A percentile compares a stretch with the other conserved stretches of the same genome.
These are phyloP conservation scores for Aplysina aerophoba DNA, from an alignment of 37 sponge, comb jelly and placozoan species.

Conservation along the genomic window DNA sequence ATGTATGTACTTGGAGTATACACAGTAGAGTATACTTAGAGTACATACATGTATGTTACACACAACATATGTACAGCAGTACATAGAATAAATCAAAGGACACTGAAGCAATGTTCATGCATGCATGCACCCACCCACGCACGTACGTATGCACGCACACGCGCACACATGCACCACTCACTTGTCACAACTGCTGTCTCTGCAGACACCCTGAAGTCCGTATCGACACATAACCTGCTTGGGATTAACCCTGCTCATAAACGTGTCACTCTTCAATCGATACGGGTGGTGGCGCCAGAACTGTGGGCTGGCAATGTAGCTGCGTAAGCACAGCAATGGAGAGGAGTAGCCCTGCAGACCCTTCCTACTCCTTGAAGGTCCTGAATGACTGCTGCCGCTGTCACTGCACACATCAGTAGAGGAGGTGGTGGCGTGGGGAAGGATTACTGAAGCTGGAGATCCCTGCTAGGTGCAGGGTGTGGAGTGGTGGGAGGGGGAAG, in stretches of 20 bases:
- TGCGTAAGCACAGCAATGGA: slow-evolving; percentile 49
- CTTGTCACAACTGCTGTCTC: slow-evolving; percentile 38
- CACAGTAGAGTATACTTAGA: too few species aligned
- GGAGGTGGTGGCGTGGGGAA: neutral
- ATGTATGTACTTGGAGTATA: too few species aligned
- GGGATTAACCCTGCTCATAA: slow-evolving; percentile 62
- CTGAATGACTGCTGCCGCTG: neutral
- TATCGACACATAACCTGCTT: slow-evolving; percentile 52
- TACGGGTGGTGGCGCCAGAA: slow-evolving; percentile 22
- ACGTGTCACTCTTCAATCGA: slow-evolving; percentile 39
- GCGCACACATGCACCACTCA: slow-evolving; percentile 5
- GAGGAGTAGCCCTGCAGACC: slow-evolving; percentile 22
- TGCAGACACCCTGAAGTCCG: slow-evolving; percentile 59
- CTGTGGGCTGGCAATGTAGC: slow-evolving; percentile 52
- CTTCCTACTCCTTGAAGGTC: neutral
- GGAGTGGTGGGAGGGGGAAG: neutral
- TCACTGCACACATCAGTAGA: neutral
- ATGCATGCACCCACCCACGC: neutral
- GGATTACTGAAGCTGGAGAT: too few species aligned
- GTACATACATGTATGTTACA: neutral
- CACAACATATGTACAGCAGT: neutral
- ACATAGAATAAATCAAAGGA: neutral
- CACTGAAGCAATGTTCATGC: neutral
- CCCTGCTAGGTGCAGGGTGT: neutral
- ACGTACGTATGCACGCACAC: slow-evolving; percentile 31